phyloP scores from a whole-genome alignment of 1,140 invertebrate genomes.

The Eumeta japonica region DNA sequence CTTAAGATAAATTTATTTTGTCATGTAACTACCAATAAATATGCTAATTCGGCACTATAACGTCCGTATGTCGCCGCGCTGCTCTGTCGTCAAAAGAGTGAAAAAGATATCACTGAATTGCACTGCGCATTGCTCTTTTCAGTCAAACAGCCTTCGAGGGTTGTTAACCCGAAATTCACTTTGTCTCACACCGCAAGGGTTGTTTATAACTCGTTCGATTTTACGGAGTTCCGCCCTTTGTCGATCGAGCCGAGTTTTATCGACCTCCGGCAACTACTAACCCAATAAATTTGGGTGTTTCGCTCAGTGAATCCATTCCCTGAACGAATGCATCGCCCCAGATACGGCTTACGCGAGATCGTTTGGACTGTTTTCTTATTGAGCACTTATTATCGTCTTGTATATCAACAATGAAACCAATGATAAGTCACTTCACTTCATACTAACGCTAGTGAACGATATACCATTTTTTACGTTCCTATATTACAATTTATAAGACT shows the following conservation, averaged over 20 bases:
- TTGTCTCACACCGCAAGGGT: slow-evolving; percentile 37
- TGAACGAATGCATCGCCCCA: slow-evolving; percentile 54
- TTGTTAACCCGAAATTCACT: slow-evolving; percentile 34
- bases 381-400: too few relatives aligned
- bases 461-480: too few relatives aligned
- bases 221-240: slow-evolving; percentile 39
- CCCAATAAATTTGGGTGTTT: slow-evolving; percentile 58
- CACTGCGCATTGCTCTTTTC: slow-evolving; percentile 53
- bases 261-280: slow-evolving; percentile 57
- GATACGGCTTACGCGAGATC: too few relatives aligned
- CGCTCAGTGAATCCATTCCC: slow-evolving; percentile 49
- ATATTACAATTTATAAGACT: too few relatives aligned
- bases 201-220: slow-evolving; percentile 37
- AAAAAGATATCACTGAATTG: slow-evolving; percentile 57
- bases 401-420: too few relatives aligned
- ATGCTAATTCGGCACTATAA: slow-evolving; percentile 54
- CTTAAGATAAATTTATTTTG: slow-evolving; percentile 52
- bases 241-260: slow-evolving; percentile 43
- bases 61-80: slow-evolving; percentile 52
- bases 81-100: slow-evolving; percentile 46
- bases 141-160: slow-evolving; percentile 39
- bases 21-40: slow-evolving; percentile 54
- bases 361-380: too few relatives aligned
- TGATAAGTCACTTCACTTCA: too few relatives aligned
- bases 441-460: too few relatives aligned